Base-by-base conservation (phyloP, 2,888 invertebrate species). In the Trichogramma evanescens region DNA sequence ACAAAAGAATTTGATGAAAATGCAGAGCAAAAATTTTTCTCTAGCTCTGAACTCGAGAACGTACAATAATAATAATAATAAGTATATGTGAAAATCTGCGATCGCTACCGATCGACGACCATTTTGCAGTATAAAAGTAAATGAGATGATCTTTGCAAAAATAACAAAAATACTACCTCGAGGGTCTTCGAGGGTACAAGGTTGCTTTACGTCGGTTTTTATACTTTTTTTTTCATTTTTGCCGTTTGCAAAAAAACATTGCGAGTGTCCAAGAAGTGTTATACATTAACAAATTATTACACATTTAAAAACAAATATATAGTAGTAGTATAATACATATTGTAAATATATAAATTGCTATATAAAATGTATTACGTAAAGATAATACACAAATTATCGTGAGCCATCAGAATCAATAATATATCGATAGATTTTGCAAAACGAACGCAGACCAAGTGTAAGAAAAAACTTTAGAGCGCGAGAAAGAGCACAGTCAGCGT, bases 151-250 rank as follows among this genome's bases (percentile, higher is more conserved):
- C 50, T 49, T 46, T 48, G 43, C 7, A 50, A 54, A 43, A 48
- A 42, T 41, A 56, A 6, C 48, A 52, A 61, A 56, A 50, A 53
- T 63, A 65, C 67, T 66, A 66, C 64, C 65, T 66, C 68, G 69
- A 68, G 68, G 69, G 69, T 69, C 69, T 68, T 69, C 69, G 69
- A 69, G 68, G 69, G 64, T 63, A 58, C 60, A 50, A 60, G 50
- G 8, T n/a, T 45, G 26, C 26, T 26, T 26, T 26, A 26, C 26
- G 56, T 46, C 46, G 50, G 57, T 57, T 53, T 38, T 57, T 9
- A 42, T 45, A 48, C 48, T 48, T 48, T 13, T 48, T 13, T 44
- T 40, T 26, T 57, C 44, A 38, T 45, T 45, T 42, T 42, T 50
- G 50, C 26, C n/a, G 41, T 45, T 9, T 43, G 13, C 6, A 50